These are phyloP conservation scores for Chauna torquata DNA, from an alignment of 2,113 vertebrate genomes.

Conservation along the genomic window DNA sequence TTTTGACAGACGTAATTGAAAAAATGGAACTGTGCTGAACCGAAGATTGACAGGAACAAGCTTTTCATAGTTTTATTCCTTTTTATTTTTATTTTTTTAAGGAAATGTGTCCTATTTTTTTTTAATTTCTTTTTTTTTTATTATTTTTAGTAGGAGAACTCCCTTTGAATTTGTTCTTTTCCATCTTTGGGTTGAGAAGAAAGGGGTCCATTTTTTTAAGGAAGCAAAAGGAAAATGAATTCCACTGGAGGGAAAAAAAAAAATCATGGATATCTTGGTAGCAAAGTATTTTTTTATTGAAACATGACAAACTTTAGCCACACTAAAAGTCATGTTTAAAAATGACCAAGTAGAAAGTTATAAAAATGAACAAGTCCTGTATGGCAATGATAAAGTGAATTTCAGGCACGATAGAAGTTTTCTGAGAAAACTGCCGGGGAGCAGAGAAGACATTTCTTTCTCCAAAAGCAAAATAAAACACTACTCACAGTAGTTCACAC, in stretches of 20 bases:
- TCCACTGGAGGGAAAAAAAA: background rate
- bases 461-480: constrained; percentile 14
- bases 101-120: background rate
- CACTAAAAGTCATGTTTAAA: background rate
- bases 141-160: background rate
- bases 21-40: background rate
- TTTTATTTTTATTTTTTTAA: background rate
- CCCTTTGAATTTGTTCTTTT: constrained; percentile 29
- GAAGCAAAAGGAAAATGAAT: background rate
- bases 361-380: constrained; percentile 3
- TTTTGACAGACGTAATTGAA: background rate
- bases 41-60: constrained; percentile 1
- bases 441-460: background rate
- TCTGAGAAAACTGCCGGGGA: background rate
- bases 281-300: background rate
- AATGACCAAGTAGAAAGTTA: constrained; percentile 26
- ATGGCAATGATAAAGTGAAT: constrained; percentile 7
- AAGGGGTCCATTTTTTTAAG: background rate
- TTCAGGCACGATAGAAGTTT: background rate
- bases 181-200: background rate
- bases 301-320: background rate
- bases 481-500: background rate
- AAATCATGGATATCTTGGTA: background rate
- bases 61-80: background rate
- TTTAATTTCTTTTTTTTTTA: background rate